Percentiles rank a stretch among this genome's conserved stretches.
phyloP scores from a whole-genome alignment of 2,888 invertebrate species.

The Petrolisthes manimaculis region DNA sequence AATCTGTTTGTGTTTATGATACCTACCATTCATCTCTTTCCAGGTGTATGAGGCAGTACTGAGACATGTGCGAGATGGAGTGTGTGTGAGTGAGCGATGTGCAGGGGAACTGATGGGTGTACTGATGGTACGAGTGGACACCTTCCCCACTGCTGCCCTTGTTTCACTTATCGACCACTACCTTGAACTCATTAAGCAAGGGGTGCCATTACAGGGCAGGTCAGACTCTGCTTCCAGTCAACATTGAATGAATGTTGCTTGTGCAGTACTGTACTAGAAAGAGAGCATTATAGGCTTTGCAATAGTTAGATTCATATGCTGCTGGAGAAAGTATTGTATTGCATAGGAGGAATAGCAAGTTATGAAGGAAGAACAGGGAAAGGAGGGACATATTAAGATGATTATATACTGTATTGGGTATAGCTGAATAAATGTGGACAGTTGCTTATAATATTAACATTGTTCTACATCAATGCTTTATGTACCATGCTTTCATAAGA shows the following conservation, averaged over 20 bases:
- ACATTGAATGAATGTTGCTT: neutral
- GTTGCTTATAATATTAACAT: too few relatives aligned
- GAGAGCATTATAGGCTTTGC: too few relatives aligned
- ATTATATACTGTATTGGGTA: too few relatives aligned
- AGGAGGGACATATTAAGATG: too few relatives aligned
- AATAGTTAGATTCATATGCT: too few relatives aligned
- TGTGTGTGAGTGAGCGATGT: conserved; percentile 28
- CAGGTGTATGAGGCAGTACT: conserved; percentile 51
- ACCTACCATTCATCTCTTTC: neutral
- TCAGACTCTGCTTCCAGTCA: neutral
- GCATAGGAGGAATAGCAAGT: too few relatives aligned
- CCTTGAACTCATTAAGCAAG: conserved; percentile 40
- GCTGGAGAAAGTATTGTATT: too few relatives aligned
- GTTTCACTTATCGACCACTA: conserved; percentile 41
- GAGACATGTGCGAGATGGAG: conserved; percentile 30
- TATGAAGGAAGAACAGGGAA: too few relatives aligned
- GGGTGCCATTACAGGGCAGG: conserved; percentile 54
- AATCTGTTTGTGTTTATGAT: neutral
- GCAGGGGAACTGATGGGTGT: conserved; percentile 50
- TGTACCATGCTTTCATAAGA: too few relatives aligned
- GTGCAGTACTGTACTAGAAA: too few relatives aligned
- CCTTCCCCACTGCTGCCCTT: conserved; percentile 47
- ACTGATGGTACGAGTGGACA: conserved; percentile 52
- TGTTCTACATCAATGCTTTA: too few relatives aligned
- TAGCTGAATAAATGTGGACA: too few relatives aligned